Base-by-base conservation (phyloP, 2,888 invertebrate species). In the Blastobasis lacticolella region DNA sequence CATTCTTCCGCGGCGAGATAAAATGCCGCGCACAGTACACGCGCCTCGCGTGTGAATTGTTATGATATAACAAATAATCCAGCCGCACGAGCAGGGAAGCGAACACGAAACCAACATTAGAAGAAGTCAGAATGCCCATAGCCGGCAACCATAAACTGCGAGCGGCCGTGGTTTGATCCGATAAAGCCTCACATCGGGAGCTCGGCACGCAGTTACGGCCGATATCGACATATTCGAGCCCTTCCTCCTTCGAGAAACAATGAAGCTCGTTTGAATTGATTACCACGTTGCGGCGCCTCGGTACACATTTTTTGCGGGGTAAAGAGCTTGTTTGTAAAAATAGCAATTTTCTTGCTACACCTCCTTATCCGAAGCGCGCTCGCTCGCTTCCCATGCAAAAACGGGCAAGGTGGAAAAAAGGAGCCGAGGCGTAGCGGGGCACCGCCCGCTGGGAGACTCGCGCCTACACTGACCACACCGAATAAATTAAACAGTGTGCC, bases 311-410 rank as follows among this genome's bases (percentile, higher is more conserved):
- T 76, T 81, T 75, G 69, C 66, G 50, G 61, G 60, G 63, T 70
- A 71, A 71, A 70, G 68, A 69, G 75, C 74, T 78, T 76, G 75
- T 81, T 80, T 78, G 75, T 75, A 74, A 76, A 76, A 78, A 75
- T 76, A 74, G 72, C 73, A 77, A 78, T 78, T 78, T 79, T 76
- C 75, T 78, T 75, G 69, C 69, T 72, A 70, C 71, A 66, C 69
- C 73, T 69, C 64, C 70, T 72, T 75, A 72, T 71, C 72, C 64
- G 67, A 71, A 69, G 68, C 71, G 60, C 66, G 69, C 65, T 71
- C 59, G 70, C 66, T 70, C 66, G 62, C 62, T 67, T 67, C 67
- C 66, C 67, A 70, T 74, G 71, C 73, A 78, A 74, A 74, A 74
- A 75, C 68, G 59, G 58, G 57, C 63, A 57, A 63, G 60, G 58